Conservation (phyloP, 2,113 vertebrate species). For the Python bivittatus region DNA sequence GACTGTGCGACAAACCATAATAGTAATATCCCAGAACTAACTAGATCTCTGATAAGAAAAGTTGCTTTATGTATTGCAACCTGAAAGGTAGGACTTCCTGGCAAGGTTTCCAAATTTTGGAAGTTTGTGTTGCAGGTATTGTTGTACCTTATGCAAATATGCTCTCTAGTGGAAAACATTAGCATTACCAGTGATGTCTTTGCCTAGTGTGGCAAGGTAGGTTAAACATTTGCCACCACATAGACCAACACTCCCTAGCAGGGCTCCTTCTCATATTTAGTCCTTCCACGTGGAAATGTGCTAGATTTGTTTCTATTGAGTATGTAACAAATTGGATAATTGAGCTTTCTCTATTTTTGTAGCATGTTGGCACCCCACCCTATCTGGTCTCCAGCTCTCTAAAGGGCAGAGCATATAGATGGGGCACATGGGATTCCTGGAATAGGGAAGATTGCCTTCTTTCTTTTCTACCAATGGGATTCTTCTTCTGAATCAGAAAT, state of each 20-base stretch:
- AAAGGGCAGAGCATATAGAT: too few relatives aligned
- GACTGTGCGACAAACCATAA: too few relatives aligned
- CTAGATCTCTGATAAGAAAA: not conserved
- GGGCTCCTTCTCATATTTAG: not conserved
- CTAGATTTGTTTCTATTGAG: not conserved
- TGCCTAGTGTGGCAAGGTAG: not conserved
- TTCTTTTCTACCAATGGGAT: not conserved
- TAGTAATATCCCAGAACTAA: not conserved
- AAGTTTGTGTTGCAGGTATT: not conserved
- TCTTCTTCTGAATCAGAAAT: not conserved
- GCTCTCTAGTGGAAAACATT: conserved; percentile 57
- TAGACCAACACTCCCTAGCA: not conserved
- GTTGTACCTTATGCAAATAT: conserved; percentile 4
- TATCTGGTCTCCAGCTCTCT: too few relatives aligned
- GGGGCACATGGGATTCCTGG: not conserved
- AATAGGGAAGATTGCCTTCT: not conserved
- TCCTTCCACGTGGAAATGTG: not conserved
- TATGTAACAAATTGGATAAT: not conserved
- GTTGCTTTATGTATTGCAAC: not conserved
- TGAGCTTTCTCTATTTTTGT: too few relatives aligned
- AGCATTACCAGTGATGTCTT: not conserved
- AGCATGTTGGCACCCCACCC: too few relatives aligned
- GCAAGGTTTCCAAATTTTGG: not conserved
- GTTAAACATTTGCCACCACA: not conserved
- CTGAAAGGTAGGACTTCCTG: not conserved